phyloP scores from a whole-genome alignment of 2,113 vertebrate species.

The Tylochromis polylepis region DNA sequence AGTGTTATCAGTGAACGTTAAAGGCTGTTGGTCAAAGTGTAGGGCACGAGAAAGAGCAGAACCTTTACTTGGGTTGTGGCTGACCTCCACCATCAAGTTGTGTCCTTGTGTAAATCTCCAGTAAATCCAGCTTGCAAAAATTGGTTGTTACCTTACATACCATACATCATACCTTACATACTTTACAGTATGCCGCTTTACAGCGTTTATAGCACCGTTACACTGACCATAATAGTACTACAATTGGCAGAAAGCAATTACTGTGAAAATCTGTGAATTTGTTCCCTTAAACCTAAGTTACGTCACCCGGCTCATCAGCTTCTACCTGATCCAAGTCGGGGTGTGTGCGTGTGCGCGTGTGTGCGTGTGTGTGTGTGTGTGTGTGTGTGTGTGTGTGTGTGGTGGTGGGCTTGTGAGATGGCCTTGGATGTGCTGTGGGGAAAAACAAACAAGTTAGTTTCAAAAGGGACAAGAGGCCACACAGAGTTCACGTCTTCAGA shows the following conservation, averaged over 20 bases:
- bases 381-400: too few species aligned
- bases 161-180: too few species aligned
- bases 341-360: too few species aligned
- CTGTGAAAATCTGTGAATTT: not conserved
- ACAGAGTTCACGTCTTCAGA: slow-evolving; percentile 41
- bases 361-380: too few species aligned
- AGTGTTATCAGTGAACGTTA: not conserved
- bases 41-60: not conserved
- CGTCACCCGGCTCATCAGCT: not conserved
- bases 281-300: not conserved
- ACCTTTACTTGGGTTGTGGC: not conserved
- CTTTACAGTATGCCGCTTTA: not conserved
- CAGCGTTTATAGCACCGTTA: not conserved
- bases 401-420: too few species aligned
- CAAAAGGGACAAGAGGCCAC: slow-evolving; percentile 23
- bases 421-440: slow-evolving; percentile 9
- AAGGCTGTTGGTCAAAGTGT: not conserved
- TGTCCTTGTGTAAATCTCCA: not conserved
- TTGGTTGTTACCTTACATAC: not conserved
- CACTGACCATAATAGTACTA: not conserved
- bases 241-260: not conserved
- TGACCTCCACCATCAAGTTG: not conserved
- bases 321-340: not conserved
- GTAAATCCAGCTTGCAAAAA: not conserved
- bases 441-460: slow-evolving; percentile 11